Evolutionary conservation across 2,113 vertebrate genomes (phyloP), one percentile per base, ranked within the genome.

Genomic region (Periophthalmodon schlosseri): DNA sequence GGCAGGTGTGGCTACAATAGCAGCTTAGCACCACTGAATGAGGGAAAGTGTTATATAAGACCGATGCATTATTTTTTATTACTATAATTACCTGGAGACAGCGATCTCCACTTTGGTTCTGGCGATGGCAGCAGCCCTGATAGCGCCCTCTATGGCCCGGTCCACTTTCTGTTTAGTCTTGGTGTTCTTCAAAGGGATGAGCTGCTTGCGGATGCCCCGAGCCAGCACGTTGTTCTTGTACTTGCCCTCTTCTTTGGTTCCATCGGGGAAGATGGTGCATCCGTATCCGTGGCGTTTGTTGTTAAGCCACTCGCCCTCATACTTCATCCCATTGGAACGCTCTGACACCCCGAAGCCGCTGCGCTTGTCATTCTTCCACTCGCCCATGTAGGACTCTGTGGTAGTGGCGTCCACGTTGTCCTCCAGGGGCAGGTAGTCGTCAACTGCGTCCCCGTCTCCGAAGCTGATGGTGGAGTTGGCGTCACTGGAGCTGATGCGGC

Each of bases 71-170:
- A 44, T 44, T 44, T 44, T 10, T 44, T 10, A 10, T 39, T 44
- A 10, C 10, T 44, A 44, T 44, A 44, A 69, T 79, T 94, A 99
- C 97, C 97, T 98, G 50, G 97, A 99, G 58, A 95, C 95, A 71
- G 97, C 97, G 67, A 99, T 99, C 87, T 99, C 97, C 81, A 99
- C 96, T 94, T 99, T 99, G 71, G 97, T 99, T 95, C 93, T 95
- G 28, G 97, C 96, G 75, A 98, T 96, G 78, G 96, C 96, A 0
- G 96, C 96, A 0, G 97, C 96, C 78, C 96, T 92, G 58, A 96
- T 95, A 1, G 97, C 96, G 64, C 96, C 96, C 81, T 98, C 96
- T 3, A 97, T 93, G 0, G 97, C 96, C 84, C 96, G 93, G 71
- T 97, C 97, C 91, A 96, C 97, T 73, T 99, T 99, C 93, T 98